Percentiles rank a stretch among this genome's conserved stretches.
These are phyloP conservation scores for Lucilia sericata DNA, from an alignment of 1,140 invertebrate genomes.

Conservation along the genomic window DNA sequence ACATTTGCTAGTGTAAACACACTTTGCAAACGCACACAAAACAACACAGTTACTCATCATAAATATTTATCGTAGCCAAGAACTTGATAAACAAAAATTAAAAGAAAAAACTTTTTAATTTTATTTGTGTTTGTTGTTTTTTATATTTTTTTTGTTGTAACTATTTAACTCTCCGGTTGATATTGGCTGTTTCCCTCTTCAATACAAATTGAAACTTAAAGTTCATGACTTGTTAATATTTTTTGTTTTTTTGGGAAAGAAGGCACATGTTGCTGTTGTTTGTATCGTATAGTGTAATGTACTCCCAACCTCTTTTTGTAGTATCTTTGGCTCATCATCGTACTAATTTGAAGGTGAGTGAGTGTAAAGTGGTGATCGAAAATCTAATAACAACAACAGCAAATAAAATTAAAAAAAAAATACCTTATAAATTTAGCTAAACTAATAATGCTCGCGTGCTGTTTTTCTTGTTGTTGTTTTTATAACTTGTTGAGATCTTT, in stretches of 20 bases:
- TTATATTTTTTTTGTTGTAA: background rate
- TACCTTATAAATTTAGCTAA: conserved; percentile 4
- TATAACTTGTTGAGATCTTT: conserved; percentile 12
- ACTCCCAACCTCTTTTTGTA: background rate
- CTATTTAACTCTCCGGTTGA: background rate
- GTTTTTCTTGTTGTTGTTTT: background rate
- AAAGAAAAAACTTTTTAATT: background rate
- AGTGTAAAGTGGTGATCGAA: conserved; percentile 23
- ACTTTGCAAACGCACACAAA: background rate
- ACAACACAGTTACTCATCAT: background rate
- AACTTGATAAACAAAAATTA: conserved; percentile 2
- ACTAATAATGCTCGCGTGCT: conserved; percentile 25
- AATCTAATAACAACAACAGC: background rate
- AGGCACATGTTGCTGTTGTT: background rate
- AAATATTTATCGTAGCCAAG: conserved; percentile 3
- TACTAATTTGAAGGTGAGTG: conserved; percentile 21
- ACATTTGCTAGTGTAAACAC: no score
- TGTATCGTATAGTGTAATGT: background rate
- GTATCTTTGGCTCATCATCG: background rate
- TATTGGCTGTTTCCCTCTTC: background rate
- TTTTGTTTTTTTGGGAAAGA: background rate
- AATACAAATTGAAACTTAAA: conserved; percentile 23
- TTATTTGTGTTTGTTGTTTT: background rate
- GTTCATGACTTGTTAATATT: conserved; percentile 6
- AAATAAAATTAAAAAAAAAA: background rate